Conservation (phyloP, 2,888 invertebrate species). For the Strigamia transsilvanica region DNA sequence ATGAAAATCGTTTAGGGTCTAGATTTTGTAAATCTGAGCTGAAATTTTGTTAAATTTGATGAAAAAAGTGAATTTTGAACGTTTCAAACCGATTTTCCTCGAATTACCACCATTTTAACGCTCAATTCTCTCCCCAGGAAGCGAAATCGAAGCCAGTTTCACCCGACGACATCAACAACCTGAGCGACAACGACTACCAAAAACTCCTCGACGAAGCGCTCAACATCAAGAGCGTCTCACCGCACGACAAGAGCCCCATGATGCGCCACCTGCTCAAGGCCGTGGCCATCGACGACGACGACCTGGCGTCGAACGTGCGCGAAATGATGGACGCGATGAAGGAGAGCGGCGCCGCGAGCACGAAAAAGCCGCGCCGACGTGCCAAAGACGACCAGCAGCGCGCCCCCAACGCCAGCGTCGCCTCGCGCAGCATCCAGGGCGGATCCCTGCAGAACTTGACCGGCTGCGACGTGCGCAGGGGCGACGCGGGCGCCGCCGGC, state of each 20-base stretch:
- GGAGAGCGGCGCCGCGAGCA: not conserved
- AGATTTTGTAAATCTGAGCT: too few relatives aligned
- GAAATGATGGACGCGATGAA: conserved; percentile 12
- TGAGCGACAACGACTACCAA: conserved; percentile 53
- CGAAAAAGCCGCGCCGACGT: conserved; percentile 28
- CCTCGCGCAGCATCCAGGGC: conserved; percentile 69
- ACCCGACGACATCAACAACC: conserved; percentile 50
- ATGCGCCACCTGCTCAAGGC: conserved; percentile 52
- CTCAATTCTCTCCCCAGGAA: not conserved
- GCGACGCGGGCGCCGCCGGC: not conserved
- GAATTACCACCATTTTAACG: not conserved
- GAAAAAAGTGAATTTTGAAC: too few relatives aligned
- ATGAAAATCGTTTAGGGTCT: too few relatives aligned
- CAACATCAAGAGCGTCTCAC: conserved; percentile 17
- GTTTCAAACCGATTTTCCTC: too few relatives aligned
- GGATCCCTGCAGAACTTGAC: conserved; percentile 70
- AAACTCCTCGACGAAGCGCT: conserved; percentile 51
- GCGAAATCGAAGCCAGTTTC: conserved; percentile 15
- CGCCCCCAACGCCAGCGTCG: conserved; percentile 60
- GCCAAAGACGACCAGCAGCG: conserved; percentile 63
- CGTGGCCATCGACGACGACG: conserved; percentile 52
- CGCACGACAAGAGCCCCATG: conserved; percentile 50
- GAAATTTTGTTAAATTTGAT: too few relatives aligned
- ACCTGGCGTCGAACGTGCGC: conserved; percentile 18
- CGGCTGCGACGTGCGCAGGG: not conserved